Conservation (phyloP, 2,113 vertebrate species). For the Brienomyrus longianalis region DNA sequence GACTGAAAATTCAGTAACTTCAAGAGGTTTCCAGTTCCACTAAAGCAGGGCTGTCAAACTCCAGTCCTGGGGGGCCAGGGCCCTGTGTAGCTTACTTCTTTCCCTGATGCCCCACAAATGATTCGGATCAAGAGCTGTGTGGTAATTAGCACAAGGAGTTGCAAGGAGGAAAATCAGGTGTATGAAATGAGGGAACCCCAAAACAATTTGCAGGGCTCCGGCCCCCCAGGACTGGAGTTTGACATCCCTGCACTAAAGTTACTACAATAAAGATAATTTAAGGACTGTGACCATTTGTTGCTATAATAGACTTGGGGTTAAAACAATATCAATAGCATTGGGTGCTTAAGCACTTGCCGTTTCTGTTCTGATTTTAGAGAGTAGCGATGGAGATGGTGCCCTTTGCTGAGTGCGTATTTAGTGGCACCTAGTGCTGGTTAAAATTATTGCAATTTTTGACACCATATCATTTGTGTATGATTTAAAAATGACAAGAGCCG, state of each 20-base stretch:
- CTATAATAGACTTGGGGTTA: neutral
- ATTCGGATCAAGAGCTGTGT: too few relatives aligned
- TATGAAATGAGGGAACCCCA: too few relatives aligned
- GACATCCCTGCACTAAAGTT: neutral
- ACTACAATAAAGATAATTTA: neutral
- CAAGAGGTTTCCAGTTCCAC: neutral
- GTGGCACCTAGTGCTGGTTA: neutral
- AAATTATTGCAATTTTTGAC: neutral
- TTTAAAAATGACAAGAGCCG: neutral
- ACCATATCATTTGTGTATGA: neutral
- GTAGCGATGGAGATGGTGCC: neutral
- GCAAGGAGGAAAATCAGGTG: too few relatives aligned
- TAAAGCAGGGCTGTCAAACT: too few relatives aligned
- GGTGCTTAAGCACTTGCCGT: neutral
- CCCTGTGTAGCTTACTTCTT: too few relatives aligned
- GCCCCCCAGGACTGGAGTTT: too few relatives aligned
- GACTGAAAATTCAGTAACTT: neutral
- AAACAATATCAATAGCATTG: neutral
- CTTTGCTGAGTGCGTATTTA: neutral
- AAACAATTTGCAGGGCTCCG: too few relatives aligned
- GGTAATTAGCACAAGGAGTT: too few relatives aligned
- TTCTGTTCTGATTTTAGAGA: neutral
- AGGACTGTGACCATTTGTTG: neutral
- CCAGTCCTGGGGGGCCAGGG: too few relatives aligned
- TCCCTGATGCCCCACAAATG: too few relatives aligned